A percentile compares a stretch with the other conserved stretches of the same genome.
Evolutionary conservation across 2,888 invertebrate species (phyloP).

Genomic region (Heliconius ethilla): DNA sequence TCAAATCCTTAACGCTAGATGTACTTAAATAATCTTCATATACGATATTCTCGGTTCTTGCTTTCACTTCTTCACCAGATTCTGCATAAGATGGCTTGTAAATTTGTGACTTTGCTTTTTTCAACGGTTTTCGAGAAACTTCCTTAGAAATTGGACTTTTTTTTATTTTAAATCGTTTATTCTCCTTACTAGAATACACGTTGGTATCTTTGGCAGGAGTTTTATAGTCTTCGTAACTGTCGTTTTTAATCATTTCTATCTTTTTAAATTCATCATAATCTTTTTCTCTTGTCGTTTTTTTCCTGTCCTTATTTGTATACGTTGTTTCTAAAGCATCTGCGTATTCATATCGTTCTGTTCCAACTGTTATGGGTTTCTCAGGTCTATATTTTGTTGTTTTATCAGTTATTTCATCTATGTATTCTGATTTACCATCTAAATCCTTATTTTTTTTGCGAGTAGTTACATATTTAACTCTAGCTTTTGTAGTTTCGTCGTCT

Average conservation of each 20-base stretch:
- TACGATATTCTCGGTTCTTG: conserved; percentile 52
- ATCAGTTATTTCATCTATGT: conserved; percentile 26
- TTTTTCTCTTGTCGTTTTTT: conserved; percentile 11
- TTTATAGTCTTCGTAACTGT: conserved; percentile 66
- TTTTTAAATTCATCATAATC: conserved; percentile 45
- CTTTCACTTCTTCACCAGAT: conserved; percentile 49
- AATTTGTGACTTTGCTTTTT: conserved; percentile 1
- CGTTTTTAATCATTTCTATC: conserved; percentile 48
- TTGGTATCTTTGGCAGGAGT: conserved; percentile 53
- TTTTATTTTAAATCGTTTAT: conserved; percentile 42
- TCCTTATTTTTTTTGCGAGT: background rate
- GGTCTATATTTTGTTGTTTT: conserved; percentile 22
- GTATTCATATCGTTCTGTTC: conserved; percentile 31
- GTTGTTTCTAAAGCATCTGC: conserved; percentile 27
- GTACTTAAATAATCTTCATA: conserved; percentile 46
- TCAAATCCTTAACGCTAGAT: conserved; percentile 30
- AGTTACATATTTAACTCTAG: conserved; percentile 6
- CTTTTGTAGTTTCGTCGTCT: background rate
- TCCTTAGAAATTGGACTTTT: conserved; percentile 25
- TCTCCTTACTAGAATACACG: conserved; percentile 46
- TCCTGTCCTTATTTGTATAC: background rate
- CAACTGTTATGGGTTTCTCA: background rate
- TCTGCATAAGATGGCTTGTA: conserved; percentile 25
- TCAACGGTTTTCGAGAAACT: background rate
- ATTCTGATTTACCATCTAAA: conserved; percentile 25